These are phyloP conservation scores for Campopleginae sp. DNA, from an alignment of 2,888 invertebrate genomes.

Conservation along the genomic window DNA sequence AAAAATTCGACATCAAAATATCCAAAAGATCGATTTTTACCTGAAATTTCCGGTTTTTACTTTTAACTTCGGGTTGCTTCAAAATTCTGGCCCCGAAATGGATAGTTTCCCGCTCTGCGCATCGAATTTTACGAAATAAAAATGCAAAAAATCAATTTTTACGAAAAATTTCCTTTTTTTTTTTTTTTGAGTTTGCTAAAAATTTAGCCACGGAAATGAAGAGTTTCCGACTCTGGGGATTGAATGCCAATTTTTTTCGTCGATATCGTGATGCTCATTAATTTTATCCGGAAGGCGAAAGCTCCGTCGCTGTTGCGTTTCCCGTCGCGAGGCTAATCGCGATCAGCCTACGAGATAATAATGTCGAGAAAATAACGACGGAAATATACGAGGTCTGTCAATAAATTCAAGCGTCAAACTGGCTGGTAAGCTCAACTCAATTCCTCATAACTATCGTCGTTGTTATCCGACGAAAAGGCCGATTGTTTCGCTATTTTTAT, in stretches of 20 bases:
- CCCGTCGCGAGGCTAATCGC: not conserved
- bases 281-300: not conserved
- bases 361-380: not conserved
- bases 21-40: not conserved
- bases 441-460: not conserved
- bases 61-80: too few relatives aligned
- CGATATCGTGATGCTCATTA: not conserved
- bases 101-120: too few relatives aligned
- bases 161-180: too few relatives aligned
- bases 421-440: not conserved
- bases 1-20: not conserved
- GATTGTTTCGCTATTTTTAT: not conserved
- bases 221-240: too few relatives aligned
- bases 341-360: not conserved
- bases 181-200: not conserved
- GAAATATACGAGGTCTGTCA: not conserved
- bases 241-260: not conserved
- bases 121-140: too few relatives aligned
- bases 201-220: too few relatives aligned
- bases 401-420: constrained; percentile 11
- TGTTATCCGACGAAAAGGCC: not conserved
- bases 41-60: too few relatives aligned
- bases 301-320: not conserved
- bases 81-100: too few relatives aligned
- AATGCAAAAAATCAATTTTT: not conserved